Percentiles rank a stretch among this genome's conserved stretches.
Conservation (phyloP, 2,888 invertebrate species). For the Belgica antarctica region DNA sequence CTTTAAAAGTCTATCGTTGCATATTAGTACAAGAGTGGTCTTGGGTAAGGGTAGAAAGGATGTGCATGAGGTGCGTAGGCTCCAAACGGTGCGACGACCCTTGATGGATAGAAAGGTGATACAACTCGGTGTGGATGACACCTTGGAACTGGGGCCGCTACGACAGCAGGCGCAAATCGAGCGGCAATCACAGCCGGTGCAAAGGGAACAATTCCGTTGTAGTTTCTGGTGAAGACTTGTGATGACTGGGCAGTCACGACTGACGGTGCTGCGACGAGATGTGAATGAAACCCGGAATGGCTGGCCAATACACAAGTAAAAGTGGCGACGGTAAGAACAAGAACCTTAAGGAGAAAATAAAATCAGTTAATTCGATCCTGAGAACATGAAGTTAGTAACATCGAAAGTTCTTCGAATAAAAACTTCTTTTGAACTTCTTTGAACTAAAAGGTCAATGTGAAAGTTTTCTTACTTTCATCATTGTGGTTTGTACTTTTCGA, state of each 20-base stretch:
- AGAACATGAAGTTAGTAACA: too few relatives aligned
- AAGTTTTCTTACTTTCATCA: conserved; percentile 33
- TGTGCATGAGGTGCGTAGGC: conserved; percentile 14
- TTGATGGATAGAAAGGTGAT: conserved; percentile 2
- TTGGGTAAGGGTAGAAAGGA: conserved; percentile 15
- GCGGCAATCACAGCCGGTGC: neutral
- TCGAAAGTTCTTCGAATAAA: neutral
- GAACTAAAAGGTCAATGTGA: neutral
- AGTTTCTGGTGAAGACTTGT: conserved; percentile 34
- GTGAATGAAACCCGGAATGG: neutral
- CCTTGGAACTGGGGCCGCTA: neutral
- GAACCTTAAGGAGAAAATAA: neutral
- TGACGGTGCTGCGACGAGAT: neutral
- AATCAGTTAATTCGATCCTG: neutral
- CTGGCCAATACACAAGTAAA: neutral
- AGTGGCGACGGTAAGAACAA: neutral
- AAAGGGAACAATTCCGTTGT: conserved; percentile 27
- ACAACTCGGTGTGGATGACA: neutral
- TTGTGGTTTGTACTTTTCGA: neutral
- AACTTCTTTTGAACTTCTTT: too few relatives aligned
- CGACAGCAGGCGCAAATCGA: neutral
- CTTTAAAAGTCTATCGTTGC: too few relatives aligned
- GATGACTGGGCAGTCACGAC: conserved; percentile 35
- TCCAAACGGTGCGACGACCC: conserved; percentile 15
- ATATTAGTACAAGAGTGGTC: conserved; percentile 22